Base-by-base conservation (phyloP, 2,888 invertebrate genomes). In the Ceramica pisi region DNA sequence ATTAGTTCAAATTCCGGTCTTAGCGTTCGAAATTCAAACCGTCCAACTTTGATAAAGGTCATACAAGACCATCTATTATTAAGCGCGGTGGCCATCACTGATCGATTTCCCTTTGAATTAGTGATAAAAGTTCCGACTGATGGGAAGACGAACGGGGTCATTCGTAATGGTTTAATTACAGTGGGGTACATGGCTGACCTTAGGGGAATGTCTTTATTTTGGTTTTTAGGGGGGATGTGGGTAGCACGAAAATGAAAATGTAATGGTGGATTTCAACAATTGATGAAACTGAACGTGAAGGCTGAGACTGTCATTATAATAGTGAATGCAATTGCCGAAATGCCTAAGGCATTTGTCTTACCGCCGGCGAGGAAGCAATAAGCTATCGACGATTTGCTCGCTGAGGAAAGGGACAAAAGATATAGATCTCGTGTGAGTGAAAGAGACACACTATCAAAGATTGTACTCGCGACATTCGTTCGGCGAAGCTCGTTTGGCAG, bases 11-110 rank as follows among this genome's bases (percentile, higher is more conserved):
- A 73, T 75, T 59, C 53, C 57, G 35, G n/a, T 67, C 80, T 84
- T 6, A 31, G 31, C 6, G 31, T 31, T 31, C 31, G 31, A 31
- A 31, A 31, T 31, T 31, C 83, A 87, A 85, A 89, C 88, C 88
- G 91, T 91, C 89, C 86, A 91, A 90, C 86, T 90, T 90, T 92
- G 91, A 91, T 88, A 93, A 92, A 93, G 93, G 93, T 92, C 92
- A 90, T 83, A 79, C 56, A 38, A 72, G 76, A 86, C 89, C 86
- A 92, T 93, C 85, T 90, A 92, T 92, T 93, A 92, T 92, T 91
- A 86, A 82, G 65, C 68, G 71, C 77, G 67, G 50, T 67, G 62
- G 67, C 70, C 65, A 60, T 74, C 83, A 71, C 78, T 82, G 89
- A 91, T 91, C 86, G 88, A 89, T 86, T 82, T 80, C 71, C 75